Evolutionary conservation across 2,797 vertebrate species (phyloP).

Genomic region (Phataginus tetradactyla): DNA sequence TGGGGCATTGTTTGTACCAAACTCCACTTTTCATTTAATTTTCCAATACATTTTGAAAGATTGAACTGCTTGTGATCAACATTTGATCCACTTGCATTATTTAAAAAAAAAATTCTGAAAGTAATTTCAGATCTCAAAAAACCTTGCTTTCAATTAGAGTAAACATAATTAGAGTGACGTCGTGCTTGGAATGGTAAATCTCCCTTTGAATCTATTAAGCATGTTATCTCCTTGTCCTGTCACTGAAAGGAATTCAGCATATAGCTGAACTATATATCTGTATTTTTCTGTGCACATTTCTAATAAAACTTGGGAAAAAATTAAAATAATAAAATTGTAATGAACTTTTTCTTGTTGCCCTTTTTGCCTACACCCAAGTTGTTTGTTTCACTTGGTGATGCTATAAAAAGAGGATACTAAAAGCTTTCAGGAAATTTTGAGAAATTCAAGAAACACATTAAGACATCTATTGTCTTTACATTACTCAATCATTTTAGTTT

Average conservation of each 20-base stretch:
- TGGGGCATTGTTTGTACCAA: constrained; percentile 88
- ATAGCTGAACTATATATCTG: constrained; percentile 79
- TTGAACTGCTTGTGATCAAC: constrained; percentile 87
- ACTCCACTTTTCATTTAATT: constrained; percentile 88
- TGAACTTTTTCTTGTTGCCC: constrained; percentile 68
- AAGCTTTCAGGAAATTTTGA: constrained; percentile 69
- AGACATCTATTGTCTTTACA: constrained; percentile 61
- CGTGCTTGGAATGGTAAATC: constrained; percentile 88
- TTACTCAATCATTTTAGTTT: constrained; percentile 64
- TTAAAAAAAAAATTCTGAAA: constrained; percentile 84
- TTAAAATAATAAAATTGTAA: constrained; percentile 58
- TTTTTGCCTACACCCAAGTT: constrained; percentile 37
- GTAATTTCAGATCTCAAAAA: constrained; percentile 88
- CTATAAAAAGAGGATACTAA: constrained; percentile 39
- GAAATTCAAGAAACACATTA: constrained; percentile 60
- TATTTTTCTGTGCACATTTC: constrained; percentile 80
- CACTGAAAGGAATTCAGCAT: constrained; percentile 83
- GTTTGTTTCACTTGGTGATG: constrained; percentile 70
- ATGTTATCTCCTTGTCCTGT: constrained; percentile 86
- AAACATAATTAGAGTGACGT: constrained; percentile 89
- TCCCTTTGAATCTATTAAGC: constrained; percentile 87
- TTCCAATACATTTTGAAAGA: constrained; percentile 87
- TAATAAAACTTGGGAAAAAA: constrained; percentile 78
- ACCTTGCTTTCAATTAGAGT: constrained; percentile 90
- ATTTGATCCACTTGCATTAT: constrained; percentile 87